Evolutionary conservation across 2,113 vertebrate species (phyloP).

Genomic region (Bufo gargarizans): DNA sequence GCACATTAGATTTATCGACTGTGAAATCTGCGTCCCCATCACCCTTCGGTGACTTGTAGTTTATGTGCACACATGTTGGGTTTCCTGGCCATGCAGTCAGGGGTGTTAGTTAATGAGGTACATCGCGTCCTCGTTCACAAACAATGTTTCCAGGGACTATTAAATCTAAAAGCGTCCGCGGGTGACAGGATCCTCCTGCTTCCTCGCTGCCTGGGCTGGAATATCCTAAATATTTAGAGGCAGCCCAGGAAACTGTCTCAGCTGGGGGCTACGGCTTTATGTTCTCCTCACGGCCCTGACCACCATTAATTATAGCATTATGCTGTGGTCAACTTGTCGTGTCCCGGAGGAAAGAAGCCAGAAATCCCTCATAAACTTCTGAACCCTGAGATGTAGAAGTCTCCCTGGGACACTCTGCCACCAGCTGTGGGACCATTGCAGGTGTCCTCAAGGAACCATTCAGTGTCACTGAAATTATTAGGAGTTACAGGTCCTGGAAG

Average conservation of each 20-base stretch:
- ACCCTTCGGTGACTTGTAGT: background rate
- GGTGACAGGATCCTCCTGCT: background rate
- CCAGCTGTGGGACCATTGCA: too few relatives aligned
- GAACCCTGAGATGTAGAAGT: background rate
- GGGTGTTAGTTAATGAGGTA: too few relatives aligned
- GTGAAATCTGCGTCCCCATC: too few relatives aligned
- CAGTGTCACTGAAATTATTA: too few relatives aligned
- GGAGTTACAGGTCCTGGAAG: too few relatives aligned
- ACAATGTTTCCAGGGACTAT: constrained; percentile 17
- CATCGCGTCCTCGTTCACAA: background rate
- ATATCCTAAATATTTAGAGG: constrained; percentile 29
- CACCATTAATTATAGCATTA: too few relatives aligned
- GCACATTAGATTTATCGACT: too few relatives aligned
- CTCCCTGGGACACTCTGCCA: too few relatives aligned
- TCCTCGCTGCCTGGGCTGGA: background rate
- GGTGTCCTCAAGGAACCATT: too few relatives aligned
- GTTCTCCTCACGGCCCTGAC: background rate
- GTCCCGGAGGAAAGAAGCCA: background rate
- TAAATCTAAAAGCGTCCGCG: background rate
- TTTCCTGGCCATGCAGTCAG: too few relatives aligned
- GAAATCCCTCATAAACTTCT: background rate
- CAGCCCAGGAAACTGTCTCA: background rate
- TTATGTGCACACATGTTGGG: too few relatives aligned
- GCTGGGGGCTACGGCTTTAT: background rate
- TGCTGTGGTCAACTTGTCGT: too few relatives aligned